Evolutionary conservation across 92 coral and sea anemone species (phyloP).

Genomic region (Porites divaricata): DNA sequence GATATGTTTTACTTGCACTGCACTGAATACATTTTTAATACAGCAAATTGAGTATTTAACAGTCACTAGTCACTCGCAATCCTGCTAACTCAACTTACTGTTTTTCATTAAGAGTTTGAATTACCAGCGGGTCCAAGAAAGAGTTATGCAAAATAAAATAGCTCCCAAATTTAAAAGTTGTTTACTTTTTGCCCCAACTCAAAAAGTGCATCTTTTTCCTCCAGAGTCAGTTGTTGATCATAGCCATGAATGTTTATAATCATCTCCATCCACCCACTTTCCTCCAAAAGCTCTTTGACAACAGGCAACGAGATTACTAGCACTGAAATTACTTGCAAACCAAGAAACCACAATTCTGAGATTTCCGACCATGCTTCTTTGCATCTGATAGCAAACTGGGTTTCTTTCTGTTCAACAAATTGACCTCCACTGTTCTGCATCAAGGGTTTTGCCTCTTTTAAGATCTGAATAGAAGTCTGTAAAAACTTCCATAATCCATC

Average conservation of each 20-base stretch:
- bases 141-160: neutral
- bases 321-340: constrained; percentile 70
- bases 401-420: neutral
- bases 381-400: constrained; percentile 21
- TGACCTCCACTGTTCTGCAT: neutral
- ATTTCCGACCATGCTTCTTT: constrained; percentile 63
- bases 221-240: neutral
- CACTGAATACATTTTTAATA: too few relatives aligned
- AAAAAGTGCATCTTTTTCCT: neutral
- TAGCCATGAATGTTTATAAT: constrained; percentile 4
- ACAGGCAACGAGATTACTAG: constrained; percentile 24
- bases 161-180: neutral
- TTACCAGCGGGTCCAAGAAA: too few relatives aligned
- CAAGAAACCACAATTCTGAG: constrained; percentile 89
- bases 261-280: constrained; percentile 69
- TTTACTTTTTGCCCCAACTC: neutral
- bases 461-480: constrained; percentile 48
- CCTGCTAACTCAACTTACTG: too few relatives aligned
- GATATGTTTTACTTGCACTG: too few relatives aligned
- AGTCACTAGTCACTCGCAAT: too few relatives aligned
- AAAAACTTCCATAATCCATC: constrained; percentile 31
- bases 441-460: constrained; percentile 54
- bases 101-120: too few relatives aligned
- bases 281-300: constrained; percentile 32
- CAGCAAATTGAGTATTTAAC: too few relatives aligned